Evolutionary conservation across 2,888 invertebrate genomes (phyloP), one percentile per base, ranked within the genome.

Genomic region (Torymus tubicola): DNA sequence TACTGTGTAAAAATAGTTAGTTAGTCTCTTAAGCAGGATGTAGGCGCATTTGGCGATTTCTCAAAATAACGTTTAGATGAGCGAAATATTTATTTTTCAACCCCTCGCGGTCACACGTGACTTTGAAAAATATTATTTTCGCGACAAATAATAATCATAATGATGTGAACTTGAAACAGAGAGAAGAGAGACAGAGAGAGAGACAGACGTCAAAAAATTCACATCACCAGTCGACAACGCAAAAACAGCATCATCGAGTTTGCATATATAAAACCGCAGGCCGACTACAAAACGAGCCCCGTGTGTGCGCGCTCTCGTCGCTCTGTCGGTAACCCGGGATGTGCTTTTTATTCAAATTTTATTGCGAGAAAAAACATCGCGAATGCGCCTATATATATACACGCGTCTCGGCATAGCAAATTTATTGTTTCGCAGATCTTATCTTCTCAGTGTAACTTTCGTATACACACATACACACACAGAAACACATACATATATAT

Each of bases 401-500:
- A n/a, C 67, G 42, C 42, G 42, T 8, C 8, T 8, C 50, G 13
- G 16, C 24, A 68, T 68, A 42, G 75, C 10, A 75, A 75, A 61
- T 68, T 61, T 61, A 57, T 67, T 60, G 21, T 75, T 61, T 50
- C 31, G 31, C 21, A 77, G 52, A 70, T 77, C 57, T 55, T 78
- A 71, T 78, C 71, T 78, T 78, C 71, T 70, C 71, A 70, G 70
- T 78, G 71, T 60, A 78, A 64, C 77, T 71, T 71, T 13, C 58
- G 50, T 64, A 71, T 58, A 8, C 42, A 42, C 42, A 42, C 42
- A 42, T 0, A 31, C 5, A 31, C 42, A 42, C 42, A 42, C 31
- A 31, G n/a, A n/a, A n/a, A n/a, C n/a, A n/a, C n/a, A n/a, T n/a
- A n/a, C n/a, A n/a, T n/a, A n/a, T n/a, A n/a, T n/a, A n/a, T n/a